A percentile compares a stretch with the other conserved stretches of the same genome.
Conservation (phyloP, 2,888 invertebrate species). For the Opisthograptis luteolata region DNA sequence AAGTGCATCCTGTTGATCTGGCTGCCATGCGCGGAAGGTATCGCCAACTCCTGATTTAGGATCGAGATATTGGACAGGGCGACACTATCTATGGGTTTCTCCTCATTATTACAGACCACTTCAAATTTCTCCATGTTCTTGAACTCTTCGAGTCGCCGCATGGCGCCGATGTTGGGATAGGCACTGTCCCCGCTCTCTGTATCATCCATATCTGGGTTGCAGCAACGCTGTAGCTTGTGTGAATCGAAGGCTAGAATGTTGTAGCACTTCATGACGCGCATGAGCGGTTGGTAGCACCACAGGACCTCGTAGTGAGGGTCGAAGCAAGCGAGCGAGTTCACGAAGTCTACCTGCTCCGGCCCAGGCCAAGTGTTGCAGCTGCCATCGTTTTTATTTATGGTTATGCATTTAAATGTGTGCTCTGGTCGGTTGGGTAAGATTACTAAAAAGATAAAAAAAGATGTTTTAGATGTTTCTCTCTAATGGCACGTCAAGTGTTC, state of each 20-base stretch:
- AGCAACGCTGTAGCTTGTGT: constrained; percentile 71
- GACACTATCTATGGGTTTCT: constrained; percentile 55
- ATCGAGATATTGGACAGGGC: constrained; percentile 84
- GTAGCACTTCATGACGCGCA: constrained; percentile 88
- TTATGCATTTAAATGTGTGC: constrained; percentile 92
- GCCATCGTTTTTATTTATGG: constrained; percentile 95
- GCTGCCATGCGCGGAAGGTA: constrained; percentile 89
- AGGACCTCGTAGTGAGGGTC: constrained; percentile 97
- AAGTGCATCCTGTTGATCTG: constrained; percentile 93
- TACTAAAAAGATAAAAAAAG: constrained; percentile 78
- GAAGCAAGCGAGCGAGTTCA: constrained; percentile 90
- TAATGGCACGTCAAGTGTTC: too few relatives aligned
- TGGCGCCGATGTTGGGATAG: constrained; percentile 66
- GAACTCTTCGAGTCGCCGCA: constrained; percentile 74
- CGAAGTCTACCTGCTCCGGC: constrained; percentile 93
- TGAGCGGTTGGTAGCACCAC: constrained; percentile 93
- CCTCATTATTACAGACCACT: constrained; percentile 56
- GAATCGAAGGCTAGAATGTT: constrained; percentile 93
- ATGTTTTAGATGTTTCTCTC: too few relatives aligned
- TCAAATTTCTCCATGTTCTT: constrained; percentile 69
- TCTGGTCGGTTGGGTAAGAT: constrained; percentile 92
- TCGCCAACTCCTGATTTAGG: constrained; percentile 91
- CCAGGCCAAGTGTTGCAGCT: constrained; percentile 93
- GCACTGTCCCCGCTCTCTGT: constrained; percentile 27
- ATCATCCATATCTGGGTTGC: constrained; percentile 66